Evolutionary conservation across 1,140 invertebrate species (phyloP).

Genomic region (Mya arenaria): DNA sequence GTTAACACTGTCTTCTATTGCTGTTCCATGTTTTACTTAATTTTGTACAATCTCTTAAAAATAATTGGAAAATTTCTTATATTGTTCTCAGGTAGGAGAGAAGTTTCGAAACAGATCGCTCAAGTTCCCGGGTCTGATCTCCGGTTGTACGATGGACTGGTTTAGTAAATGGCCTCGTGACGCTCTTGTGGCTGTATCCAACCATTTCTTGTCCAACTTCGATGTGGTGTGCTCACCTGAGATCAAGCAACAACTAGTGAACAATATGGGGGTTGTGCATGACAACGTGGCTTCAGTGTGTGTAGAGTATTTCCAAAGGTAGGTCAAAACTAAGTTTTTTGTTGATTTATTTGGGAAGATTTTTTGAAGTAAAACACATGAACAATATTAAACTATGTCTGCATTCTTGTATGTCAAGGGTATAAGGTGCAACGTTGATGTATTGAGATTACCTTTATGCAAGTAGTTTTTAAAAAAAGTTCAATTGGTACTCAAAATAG

Average conservation of each 20-base stretch:
- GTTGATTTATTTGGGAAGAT: too few relatives aligned
- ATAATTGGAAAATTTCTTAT: neutral
- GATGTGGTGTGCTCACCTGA: slow-evolving; percentile 91
- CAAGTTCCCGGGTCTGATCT: slow-evolving; percentile 96
- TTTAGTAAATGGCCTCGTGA: slow-evolving; percentile 98
- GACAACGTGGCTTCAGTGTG: slow-evolving; percentile 94
- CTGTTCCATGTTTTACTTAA: too few relatives aligned
- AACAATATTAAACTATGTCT: too few relatives aligned
- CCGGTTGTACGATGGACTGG: slow-evolving; percentile 98
- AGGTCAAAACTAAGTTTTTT: too few relatives aligned
- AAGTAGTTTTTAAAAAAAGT: too few relatives aligned
- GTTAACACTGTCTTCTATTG: too few relatives aligned
- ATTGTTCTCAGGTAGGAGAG: slow-evolving; percentile 77
- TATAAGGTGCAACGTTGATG: too few relatives aligned
- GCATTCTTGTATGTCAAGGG: too few relatives aligned
- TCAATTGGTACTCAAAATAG: too few relatives aligned
- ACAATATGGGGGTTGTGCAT: slow-evolving; percentile 87
- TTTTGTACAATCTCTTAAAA: too few relatives aligned
- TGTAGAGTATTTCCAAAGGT: slow-evolving; percentile 95
- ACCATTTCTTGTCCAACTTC: slow-evolving; percentile 94
- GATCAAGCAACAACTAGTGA: slow-evolving; percentile 92
- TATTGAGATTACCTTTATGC: too few relatives aligned
- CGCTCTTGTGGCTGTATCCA: slow-evolving; percentile 94
- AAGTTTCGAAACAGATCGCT: slow-evolving; percentile 88
- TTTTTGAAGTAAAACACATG: too few relatives aligned